Evolutionary conservation across 1,140 invertebrate genomes (phyloP).

Genomic region (Gerris buenoi): DNA sequence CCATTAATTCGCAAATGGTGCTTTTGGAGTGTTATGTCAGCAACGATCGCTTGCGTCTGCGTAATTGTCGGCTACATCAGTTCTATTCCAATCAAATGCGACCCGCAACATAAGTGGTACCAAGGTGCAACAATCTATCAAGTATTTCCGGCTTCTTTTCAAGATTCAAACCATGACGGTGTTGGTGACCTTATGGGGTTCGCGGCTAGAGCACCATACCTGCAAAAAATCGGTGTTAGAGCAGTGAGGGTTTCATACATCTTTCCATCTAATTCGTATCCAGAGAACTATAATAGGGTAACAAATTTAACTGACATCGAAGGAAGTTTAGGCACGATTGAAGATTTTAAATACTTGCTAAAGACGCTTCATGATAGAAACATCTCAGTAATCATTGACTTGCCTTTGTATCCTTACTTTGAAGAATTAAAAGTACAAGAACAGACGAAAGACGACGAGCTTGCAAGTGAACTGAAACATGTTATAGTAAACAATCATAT

Average conservation of each 20-base stretch:
- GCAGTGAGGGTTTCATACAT: slow-evolving; percentile 58
- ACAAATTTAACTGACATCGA: slow-evolving; percentile 45
- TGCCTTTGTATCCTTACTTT: slow-evolving; percentile 47
- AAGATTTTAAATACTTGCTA: slow-evolving; percentile 47
- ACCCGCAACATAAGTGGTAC: slow-evolving; percentile 54
- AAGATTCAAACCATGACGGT: slow-evolving; percentile 54
- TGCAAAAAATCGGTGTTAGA: slow-evolving; percentile 45
- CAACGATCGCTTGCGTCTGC: slow-evolving; percentile 47
- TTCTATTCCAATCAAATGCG: slow-evolving; percentile 51
- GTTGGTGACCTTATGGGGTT: slow-evolving; percentile 58
- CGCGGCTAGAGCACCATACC: slow-evolving; percentile 45
- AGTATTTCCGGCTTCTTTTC: slow-evolving; percentile 65
- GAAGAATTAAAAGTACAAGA: slow-evolving; percentile 20
- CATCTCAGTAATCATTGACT: slow-evolving; percentile 55
- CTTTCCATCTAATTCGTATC: slow-evolving; percentile 49
- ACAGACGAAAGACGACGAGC: not conserved
- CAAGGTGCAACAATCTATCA: slow-evolving; percentile 67
- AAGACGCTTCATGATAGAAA: slow-evolving; percentile 42
- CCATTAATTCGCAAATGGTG: slow-evolving; percentile 51
- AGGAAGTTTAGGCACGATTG: slow-evolving; percentile 41
- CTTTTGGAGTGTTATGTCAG: slow-evolving; percentile 51
- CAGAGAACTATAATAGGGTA: slow-evolving; percentile 47
- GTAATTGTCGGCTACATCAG: slow-evolving; percentile 51
- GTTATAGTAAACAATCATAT: slow-evolving; percentile 20
- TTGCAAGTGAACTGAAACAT: slow-evolving; percentile 6